Base-by-base conservation (phyloP, 2,888 invertebrate species). In the Campoplex nolae region DNA sequence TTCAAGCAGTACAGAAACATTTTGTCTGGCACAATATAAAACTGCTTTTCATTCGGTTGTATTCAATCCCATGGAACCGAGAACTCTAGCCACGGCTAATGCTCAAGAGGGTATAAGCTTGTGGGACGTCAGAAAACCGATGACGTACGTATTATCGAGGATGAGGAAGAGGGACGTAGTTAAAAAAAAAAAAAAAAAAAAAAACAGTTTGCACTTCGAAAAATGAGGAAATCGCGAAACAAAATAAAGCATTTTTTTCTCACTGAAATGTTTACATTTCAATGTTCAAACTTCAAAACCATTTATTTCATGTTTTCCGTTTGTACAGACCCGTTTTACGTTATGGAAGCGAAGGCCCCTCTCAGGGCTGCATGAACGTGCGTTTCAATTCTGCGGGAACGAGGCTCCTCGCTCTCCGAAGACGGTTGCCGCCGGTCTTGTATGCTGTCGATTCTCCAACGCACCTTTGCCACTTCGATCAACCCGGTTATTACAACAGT, bases 11-110 rank as follows among this genome's bases (percentile, higher is more conserved):
- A 87, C 92, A 95, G 96, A 96, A 88, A 96, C 96, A n/a, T 95
- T 97, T 90, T 96, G 96, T 89, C 94, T 97, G 91, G 96, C 97
- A 92, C 97, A 97, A 93, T 96, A 96, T 91, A 96, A 96, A 90
- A 96, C 96, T 78, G 96, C 98, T n/a, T 99, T 98, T 95, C 98
- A 99, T 95, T 98, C 98, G n/a, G 98, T 98, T 56, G 97, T 97
- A 96, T 98, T 97, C 94, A 98, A 99, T 95, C 99, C 99, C 0
- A 95, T 96, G 38, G 98, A 98, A 92, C 96, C 97, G 0, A 96
- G 97, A 90, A 96, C 97, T 90, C 94, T 99, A 85, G 98, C 97
- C 18, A 98, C 98, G 8, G 98, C 98, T 0, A 99, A 99, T 95
- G 97, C 98, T 2, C 97, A 97, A 90, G 97, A 98, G 91, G 99